Evolutionary conservation across 2,797 vertebrate genomes (phyloP), one percentile per base, ranked within the genome.

Genomic region (Peromyscus aztecus): DNA sequence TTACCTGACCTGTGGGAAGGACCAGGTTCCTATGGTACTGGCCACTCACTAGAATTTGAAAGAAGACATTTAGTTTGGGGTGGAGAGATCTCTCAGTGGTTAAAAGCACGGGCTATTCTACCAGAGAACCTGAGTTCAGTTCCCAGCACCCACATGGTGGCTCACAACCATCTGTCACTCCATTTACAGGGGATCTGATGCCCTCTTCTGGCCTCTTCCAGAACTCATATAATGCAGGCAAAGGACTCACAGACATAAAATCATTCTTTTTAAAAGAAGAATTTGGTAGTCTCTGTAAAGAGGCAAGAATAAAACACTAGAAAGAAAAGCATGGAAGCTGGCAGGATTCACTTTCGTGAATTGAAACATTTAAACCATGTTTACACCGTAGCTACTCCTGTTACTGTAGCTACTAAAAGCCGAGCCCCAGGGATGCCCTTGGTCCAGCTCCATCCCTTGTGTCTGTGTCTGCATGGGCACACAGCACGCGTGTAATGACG

Each of bases 11-110:
- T 63, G 63, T 40, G 40, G 46, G 73, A 85, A 52, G 40, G 37
- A 49, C 65, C 4, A 24, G 80, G 88, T 63, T 95, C 92, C 92
- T 76, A 94, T 97, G 97, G 96, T 97, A 98, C 98, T 98, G 98
- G 98, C 82, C 80, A 82, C 27, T 81, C 94, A 90, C 63, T 93
- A n/a, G 81, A 91, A 90, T 90, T 31, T 82, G 49, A 87, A 94
- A 80, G n/a, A 95, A 83, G 73, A 57, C 43, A 91, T 85, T 71
- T 69, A 67, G n/a, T 73, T 23, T 6, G 40, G 3, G 17, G 40
- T 23, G 29, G 10, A 34, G 61, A 65, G 9, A 7, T 67, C 4
- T 2, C 61, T 85, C 43, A 2, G 29, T 23, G 3, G 1, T 67
- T 65, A 65, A 7, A 19, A 65, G 29, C 82, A 49, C 4, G 3